Evolutionary conservation across 2,113 vertebrate genomes (phyloP).

Genomic region (Leucoraja erinaceus): DNA sequence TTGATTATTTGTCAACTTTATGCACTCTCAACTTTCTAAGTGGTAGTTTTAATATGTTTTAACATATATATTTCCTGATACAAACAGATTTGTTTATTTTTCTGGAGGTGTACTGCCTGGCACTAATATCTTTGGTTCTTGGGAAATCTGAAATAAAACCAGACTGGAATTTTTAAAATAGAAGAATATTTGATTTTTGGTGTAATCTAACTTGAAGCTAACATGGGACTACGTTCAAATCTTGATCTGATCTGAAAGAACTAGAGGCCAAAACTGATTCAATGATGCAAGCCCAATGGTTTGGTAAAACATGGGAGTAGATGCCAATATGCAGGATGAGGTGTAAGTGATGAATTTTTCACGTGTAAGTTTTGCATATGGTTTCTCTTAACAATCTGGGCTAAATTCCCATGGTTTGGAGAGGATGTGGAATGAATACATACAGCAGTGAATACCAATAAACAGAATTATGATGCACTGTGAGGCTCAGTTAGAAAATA

Average conservation of each 20-base stretch:
- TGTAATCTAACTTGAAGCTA: background rate
- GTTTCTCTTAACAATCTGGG: background rate
- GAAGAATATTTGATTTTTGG: background rate
- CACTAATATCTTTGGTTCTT: background rate
- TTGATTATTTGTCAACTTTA: background rate
- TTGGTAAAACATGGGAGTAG: background rate
- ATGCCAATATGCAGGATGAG: background rate
- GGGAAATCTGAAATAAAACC: background rate
- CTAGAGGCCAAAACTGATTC: background rate
- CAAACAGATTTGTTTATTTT: background rate
- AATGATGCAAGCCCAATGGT: background rate
- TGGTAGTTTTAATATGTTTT: background rate
- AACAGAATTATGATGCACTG: slow-evolving; percentile 7
- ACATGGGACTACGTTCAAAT: background rate
- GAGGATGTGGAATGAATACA: slow-evolving; percentile 24
- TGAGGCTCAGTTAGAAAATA: slow-evolving; percentile 22
- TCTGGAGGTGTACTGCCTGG: background rate
- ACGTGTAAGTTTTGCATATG: slow-evolving; percentile 9
- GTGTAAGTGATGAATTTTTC: slow-evolving; percentile 7
- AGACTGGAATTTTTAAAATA: background rate
- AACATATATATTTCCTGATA: background rate
- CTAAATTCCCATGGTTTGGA: slow-evolving; percentile 17
- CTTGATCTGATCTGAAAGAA: background rate
- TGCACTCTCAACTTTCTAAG: no score
- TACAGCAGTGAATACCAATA: slow-evolving; percentile 15